A percentile compares a stretch with the other conserved stretches of the same genome.
Conservation (phyloP, 2,113 vertebrate species). For the Neopipo cinnamomea region DNA sequence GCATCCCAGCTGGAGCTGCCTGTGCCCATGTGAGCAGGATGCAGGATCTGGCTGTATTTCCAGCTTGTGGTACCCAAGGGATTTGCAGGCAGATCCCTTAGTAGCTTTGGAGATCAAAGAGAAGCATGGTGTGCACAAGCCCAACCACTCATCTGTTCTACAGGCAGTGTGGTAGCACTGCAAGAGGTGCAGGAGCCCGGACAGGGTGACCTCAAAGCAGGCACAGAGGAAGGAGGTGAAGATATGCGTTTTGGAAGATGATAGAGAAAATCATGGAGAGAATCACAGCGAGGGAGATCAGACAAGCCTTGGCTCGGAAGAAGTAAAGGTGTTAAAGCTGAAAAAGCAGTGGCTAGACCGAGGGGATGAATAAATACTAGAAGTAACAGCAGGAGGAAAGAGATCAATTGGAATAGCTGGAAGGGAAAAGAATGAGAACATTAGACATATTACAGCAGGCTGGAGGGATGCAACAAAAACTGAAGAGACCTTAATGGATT, state of each 20-base stretch:
- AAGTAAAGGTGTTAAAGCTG: neutral
- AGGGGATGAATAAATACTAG: neutral
- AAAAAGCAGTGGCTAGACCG: neutral
- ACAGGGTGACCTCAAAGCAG: neutral
- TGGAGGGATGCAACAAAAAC: neutral
- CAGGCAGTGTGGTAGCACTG: neutral
- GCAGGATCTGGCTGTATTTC: rapidly evolving
- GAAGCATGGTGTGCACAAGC: neutral
- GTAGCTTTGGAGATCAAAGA: neutral
- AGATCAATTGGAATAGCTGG: neutral
- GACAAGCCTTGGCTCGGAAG: neutral
- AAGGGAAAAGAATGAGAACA: neutral
- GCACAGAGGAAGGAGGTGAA: neutral
- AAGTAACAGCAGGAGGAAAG: neutral
- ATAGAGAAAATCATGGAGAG: neutral
- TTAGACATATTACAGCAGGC: neutral
- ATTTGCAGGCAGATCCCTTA: neutral
- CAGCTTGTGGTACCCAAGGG: neutral
- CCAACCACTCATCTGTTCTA: neutral
- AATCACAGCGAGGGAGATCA: neutral
- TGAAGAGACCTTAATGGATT: neutral
- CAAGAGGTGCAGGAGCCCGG: neutral
- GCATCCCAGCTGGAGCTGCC: neutral
- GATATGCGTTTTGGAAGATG: neutral
- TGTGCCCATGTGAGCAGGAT: rapidly evolving